Evolutionary conservation across 2,113 vertebrate genomes (phyloP), one percentile per base, ranked within the genome.

Genomic region (Ammodytes dubius): DNA sequence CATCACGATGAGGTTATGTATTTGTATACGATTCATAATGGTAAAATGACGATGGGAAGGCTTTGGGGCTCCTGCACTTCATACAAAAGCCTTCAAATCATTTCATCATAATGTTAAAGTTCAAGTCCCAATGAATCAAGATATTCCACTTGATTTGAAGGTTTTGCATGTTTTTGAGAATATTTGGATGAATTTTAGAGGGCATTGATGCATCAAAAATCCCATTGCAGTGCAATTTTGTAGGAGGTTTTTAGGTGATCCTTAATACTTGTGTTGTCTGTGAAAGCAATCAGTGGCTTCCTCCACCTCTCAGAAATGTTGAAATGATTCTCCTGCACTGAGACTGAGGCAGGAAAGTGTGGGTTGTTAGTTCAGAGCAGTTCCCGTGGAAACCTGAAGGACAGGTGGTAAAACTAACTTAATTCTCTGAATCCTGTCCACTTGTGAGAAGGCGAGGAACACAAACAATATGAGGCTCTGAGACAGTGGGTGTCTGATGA

Each of bases 281-380:
- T 54, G 71, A 73, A 80, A 88, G 66, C 59, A 40, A 70, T 88
- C 37, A 74, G 47, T 59, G 1, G 9, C 27, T 39, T 6, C 42
- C 37, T 59, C n/a, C 43, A 19, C 50, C 14, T 47, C 40, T 6
- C 9, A 19, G 5, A 65, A 19, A 58, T 57, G 40, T 27, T 19
- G 7, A 70, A 54, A 68, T 50, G 56, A 46, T 15, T 78, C 50
- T 66, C 5, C 49, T 73, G 46, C 63, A 47, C 4, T 0, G 15
- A 67, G 10, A 53, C 61, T 79, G 5, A 59, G 75, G 19, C 84
- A 63, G 88, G 74, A 70, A 83, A 50, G 63, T 14, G 79, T 77
- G 68, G 85, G 83, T 9, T 78, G 46, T 35, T 4, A 39, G 4
- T 42, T 14, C 27, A 35, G 19, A 69, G n/a, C 27, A 46, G 40